Base-by-base conservation (phyloP, 2,888 invertebrate species). In the Melieria picta region DNA sequence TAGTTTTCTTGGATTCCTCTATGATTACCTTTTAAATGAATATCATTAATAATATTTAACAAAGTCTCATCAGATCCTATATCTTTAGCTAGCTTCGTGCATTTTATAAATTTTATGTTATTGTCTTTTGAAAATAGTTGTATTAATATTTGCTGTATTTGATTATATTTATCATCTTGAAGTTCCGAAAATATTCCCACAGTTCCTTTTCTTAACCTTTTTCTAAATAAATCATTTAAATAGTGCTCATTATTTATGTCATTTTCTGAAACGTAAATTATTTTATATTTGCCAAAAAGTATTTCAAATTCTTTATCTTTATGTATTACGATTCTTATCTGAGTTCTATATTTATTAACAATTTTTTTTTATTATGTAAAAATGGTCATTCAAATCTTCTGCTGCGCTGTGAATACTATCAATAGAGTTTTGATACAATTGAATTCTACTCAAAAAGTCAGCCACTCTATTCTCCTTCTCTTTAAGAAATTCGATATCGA, bases 1-100 rank as follows among this genome's bases (percentile, higher is more conserved):
- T 63, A 73, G 58, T 75, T 75, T 56, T 69, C 75, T 5, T 65
- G 65, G 16, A 75, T 63, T 42, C 75, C 73, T 68, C 72, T 72
- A 55, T 75, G 75, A 9, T 72, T 73, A 5, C 50, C 55, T 46
- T 65, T 61, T 13, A 50, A 65, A 60, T 75, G 73, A 50, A n/a
- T 67, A 16, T 57, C 56, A 5, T 72, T 62, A 46, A 73, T 71
- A 16, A 69, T 61, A 4, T 65, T 45, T 42, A 62, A 62, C 10
- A 72, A 46, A 11, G 58, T 56, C 43, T 73, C 73, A 42, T 70
- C 73, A 55, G 46, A 58, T 5, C 48, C 47, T 46, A 72, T 47
- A 60, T 73, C 75, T 5, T 42, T 58, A 11, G 72, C 73, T 50
- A 74, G n/a, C 55, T 71, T 72, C 47, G 64, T 66, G 58, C 72